Percentiles rank a stretch among this genome's conserved stretches.
Evolutionary conservation across 2,797 vertebrate genomes (phyloP).

Genomic region (Eleutherodactylus coqui): DNA sequence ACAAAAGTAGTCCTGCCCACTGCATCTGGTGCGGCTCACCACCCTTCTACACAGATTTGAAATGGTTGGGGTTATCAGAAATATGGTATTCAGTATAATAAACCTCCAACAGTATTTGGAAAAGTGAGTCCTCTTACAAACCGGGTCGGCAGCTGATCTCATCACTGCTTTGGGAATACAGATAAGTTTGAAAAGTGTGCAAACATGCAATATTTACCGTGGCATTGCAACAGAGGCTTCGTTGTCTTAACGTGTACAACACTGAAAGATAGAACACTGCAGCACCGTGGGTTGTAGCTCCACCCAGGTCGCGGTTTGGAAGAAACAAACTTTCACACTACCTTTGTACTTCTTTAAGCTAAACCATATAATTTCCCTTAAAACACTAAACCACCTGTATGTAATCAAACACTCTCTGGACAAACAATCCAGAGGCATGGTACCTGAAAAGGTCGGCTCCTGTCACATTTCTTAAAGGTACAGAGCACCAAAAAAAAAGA

Average conservation of each 20-base stretch:
- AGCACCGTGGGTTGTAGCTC: not conserved
- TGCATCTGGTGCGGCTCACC: no score
- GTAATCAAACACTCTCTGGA: not conserved
- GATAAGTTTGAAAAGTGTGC: no score
- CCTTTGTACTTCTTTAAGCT: not conserved
- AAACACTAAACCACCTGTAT: no score
- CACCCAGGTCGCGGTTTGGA: not conserved
- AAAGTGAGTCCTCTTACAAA: no score
- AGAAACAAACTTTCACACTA: not conserved
- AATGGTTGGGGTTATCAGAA: no score
- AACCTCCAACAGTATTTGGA: no score
- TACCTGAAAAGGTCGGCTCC: not conserved
- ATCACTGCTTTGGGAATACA: no score
- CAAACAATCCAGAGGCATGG: not conserved
- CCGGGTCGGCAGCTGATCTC: not conserved
- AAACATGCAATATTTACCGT: no score
- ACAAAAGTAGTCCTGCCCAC: no score
- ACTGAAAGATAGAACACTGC: not conserved
- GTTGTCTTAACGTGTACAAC: no score
- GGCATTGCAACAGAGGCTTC: no score
- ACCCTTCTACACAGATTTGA: no score
- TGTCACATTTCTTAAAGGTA: not conserved
- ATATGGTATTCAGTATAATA: not conserved
- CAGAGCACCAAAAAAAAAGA: not conserved
- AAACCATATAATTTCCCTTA: not conserved